These are phyloP conservation scores for Odontamblyopus lacepedii DNA, from an alignment of 2,797 vertebrate species.

Conservation along the genomic window DNA sequence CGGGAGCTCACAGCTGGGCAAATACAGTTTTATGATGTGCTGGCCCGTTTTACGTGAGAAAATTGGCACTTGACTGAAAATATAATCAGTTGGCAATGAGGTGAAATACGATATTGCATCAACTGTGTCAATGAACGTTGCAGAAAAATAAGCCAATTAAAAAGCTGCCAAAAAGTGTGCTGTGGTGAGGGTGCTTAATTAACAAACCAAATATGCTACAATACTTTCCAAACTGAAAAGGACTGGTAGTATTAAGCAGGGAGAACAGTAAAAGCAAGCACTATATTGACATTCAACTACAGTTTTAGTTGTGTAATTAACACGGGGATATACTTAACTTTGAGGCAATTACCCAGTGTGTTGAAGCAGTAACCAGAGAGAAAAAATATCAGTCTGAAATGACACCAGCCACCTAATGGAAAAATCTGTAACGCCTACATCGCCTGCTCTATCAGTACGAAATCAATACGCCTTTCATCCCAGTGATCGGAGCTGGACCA, in stretches of 20 bases:
- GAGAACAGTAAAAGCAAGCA: conserved; percentile 23
- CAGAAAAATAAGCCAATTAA: conserved; percentile 51
- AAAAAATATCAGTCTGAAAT: conserved; percentile 37
- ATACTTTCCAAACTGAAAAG: conserved; percentile 19
- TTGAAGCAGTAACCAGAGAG: conserved; percentile 23
- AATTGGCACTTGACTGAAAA: conserved; percentile 11
- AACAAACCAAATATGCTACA: conserved; percentile 30
- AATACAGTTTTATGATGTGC: neutral
- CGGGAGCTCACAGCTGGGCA: neutral
- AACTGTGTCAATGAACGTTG: conserved; percentile 29
- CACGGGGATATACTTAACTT: conserved; percentile 30
- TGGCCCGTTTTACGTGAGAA: neutral
- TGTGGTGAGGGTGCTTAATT: conserved; percentile 37
- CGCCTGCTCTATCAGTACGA: conserved; percentile 52
- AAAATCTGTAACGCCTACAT: conserved; percentile 60
- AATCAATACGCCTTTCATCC: conserved; percentile 65
- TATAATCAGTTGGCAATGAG: conserved; percentile 21
- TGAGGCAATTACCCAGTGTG: conserved; percentile 38
- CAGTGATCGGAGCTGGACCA: conserved; percentile 43
- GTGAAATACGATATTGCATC: conserved; percentile 27
- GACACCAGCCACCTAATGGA: conserved; percentile 54
- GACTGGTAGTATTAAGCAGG: conserved; percentile 30
- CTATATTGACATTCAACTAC: conserved; percentile 16
- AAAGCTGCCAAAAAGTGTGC: conserved; percentile 55
- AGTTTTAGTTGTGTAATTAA: conserved; percentile 48